A percentile compares a stretch with the other conserved stretches of the same genome.
phyloP scores from a whole-genome alignment of 2,888 invertebrate genomes.

The Quadriops clusia region DNA sequence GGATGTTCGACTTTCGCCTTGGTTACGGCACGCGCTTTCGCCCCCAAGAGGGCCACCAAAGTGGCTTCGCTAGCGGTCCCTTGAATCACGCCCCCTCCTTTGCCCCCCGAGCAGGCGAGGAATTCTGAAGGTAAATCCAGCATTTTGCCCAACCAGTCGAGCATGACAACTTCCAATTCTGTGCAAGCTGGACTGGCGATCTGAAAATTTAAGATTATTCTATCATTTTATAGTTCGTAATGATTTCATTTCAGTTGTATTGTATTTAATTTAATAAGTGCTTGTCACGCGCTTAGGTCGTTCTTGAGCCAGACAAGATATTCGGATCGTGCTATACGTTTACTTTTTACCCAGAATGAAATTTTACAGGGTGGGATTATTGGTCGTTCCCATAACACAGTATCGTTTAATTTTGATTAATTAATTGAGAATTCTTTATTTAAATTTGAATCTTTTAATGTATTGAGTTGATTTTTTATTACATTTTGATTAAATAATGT shows the following conservation, averaged over 20 bases:
- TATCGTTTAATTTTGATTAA: no score
- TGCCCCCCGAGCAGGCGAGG: constrained; percentile 70
- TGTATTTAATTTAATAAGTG: constrained; percentile 1
- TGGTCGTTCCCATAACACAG: no score
- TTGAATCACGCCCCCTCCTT: constrained; percentile 83
- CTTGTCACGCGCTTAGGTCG: neutral
- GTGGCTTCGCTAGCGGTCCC: constrained; percentile 94
- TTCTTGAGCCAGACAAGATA: no score
- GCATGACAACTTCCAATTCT: constrained; percentile 87
- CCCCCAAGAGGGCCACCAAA: constrained; percentile 81
- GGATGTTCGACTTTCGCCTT: constrained; percentile 59
- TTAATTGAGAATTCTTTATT: no score
- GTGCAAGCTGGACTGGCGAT: constrained; percentile 82
- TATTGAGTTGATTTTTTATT: no score
- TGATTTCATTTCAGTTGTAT: neutral
- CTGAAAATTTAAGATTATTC: constrained; percentile 12
- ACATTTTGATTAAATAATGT: no score
- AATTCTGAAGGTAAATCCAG: constrained; percentile 75
- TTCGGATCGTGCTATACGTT: no score
- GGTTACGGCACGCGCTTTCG: constrained; percentile 62
- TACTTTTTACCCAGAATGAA: no score
- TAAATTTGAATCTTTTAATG: no score
- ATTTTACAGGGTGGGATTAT: no score
- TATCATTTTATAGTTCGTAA: neutral
- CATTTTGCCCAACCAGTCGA: constrained; percentile 94